These are phyloP conservation scores for Phodopus roborovskii DNA, from an alignment of 2,113 vertebrate genomes.

Conservation along the genomic window DNA sequence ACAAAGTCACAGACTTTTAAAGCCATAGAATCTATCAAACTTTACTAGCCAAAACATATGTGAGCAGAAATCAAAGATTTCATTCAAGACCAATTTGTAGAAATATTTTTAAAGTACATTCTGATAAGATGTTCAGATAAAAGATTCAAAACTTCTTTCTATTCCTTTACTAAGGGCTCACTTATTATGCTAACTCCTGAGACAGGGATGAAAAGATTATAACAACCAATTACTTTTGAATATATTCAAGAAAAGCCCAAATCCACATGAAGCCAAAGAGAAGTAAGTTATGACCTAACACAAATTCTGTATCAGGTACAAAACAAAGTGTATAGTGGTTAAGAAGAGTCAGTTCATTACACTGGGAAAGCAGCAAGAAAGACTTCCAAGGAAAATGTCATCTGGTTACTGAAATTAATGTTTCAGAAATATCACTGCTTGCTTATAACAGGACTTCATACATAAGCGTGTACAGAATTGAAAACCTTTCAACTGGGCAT, in stretches of 20 bases:
- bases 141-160: constrained; percentile 39
- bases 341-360: constrained; percentile 29
- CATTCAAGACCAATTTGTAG: background rate
- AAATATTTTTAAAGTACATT: background rate
- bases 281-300: constrained; percentile 24
- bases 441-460: background rate
- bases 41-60: constrained; percentile 58
- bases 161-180: constrained; percentile 43
- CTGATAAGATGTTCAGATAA: constrained; percentile 31
- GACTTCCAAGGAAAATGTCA: background rate
- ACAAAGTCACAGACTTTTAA: constrained; percentile 83
- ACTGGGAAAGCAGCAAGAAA: constrained; percentile 21
- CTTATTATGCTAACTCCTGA: constrained; percentile 54
- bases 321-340: constrained; percentile 21
- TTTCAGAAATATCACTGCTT: background rate
- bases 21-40: constrained; percentile 78
- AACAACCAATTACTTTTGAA: constrained; percentile 37
- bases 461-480: background rate
- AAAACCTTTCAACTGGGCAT: constrained; percentile 37
- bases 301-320: constrained; percentile 12
- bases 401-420: constrained; percentile 26
- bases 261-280: constrained; percentile 36
- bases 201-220: background rate
- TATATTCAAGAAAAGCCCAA: constrained; percentile 24
- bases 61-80: constrained; percentile 52